Base-by-base conservation (phyloP, 1,140 invertebrate genomes). In the Drosophila busckii region DNA sequence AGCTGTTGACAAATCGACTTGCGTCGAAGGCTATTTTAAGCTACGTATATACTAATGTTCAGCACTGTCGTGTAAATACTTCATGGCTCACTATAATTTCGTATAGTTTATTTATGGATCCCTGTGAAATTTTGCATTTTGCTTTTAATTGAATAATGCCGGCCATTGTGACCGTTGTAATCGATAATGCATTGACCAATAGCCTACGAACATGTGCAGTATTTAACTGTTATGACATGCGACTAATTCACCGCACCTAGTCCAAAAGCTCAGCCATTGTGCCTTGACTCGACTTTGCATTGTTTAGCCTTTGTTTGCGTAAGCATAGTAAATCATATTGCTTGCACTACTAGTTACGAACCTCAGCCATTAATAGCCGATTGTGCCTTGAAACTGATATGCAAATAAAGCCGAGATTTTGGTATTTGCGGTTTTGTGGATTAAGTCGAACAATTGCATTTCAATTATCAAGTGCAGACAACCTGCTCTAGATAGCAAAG, bases 1-100 rank as follows among this genome's bases (percentile, higher is more conserved):
- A 82, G 69, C 73, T 82, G 73, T 80, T 73, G 71, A 80, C 71
- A 78, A 70, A 41, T 46, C 45, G 49, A 54, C 25, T 37, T 46
- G 56, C 53, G 56, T 46, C 23, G 37, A 50, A 37, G 60, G 52
- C 23, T 52, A 16, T 52, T 25, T 38, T 55, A 23, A 26, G 29
- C 12, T 37, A n/a, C n/a, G 17, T 31, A 41, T 31, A 48, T 32
- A 40, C 28, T 49, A 19, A 41, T 62, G 62, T 52, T 62, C 34
- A 34, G 25, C 22, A 13, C 25, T 17, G 38, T 28, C 23, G 40
- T n/a, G n/a, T n/a, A n/a, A n/a, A n/a, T n/a, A n/a, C n/a, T n/a
- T n/a, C n/a, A n/a, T n/a, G n/a, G n/a, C n/a, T n/a, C n/a, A n/a
- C n/a, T n/a, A n/a, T n/a, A n/a, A n/a, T n/a, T n/a, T n/a, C n/a